These are phyloP conservation scores for Mesaphorura yosii DNA, from an alignment of 1,140 invertebrate species.

Conservation along the genomic window DNA sequence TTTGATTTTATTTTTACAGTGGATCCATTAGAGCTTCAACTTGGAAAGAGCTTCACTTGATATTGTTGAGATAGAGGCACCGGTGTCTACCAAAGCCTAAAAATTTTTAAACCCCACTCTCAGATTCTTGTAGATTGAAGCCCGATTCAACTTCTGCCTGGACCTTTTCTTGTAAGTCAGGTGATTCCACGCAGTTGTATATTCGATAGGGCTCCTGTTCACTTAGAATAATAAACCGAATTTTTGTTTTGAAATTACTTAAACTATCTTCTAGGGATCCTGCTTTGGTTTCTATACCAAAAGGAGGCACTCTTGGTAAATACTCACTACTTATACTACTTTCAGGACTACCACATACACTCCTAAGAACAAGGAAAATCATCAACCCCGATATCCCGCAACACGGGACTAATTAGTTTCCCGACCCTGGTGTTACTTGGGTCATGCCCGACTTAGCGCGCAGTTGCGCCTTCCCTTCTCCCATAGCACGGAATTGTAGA, in stretches of 20 bases:
- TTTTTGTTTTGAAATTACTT: not conserved
- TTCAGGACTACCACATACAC: not conserved
- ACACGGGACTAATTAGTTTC: not conserved
- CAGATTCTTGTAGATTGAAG: not conserved
- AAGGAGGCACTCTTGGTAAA: too few relatives aligned
- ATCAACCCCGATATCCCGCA: not conserved
- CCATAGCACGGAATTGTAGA: not conserved
- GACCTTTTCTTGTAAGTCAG: not conserved
- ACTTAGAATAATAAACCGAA: too few relatives aligned
- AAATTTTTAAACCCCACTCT: not conserved
- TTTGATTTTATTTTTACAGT: not conserved
- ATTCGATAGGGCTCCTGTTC: not conserved
- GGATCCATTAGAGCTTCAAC: not conserved
- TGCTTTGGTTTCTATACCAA: too few relatives aligned
- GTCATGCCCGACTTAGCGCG: too few relatives aligned
- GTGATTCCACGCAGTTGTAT: not conserved
- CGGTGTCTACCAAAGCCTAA: not conserved
- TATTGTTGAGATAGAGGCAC: not conserved
- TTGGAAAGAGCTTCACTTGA: not conserved
- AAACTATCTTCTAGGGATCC: too few relatives aligned
- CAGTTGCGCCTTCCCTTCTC: not conserved
- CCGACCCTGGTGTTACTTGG: too few relatives aligned
- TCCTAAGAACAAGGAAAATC: not conserved
- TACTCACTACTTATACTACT: not conserved
- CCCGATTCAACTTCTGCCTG: not conserved